Evolutionary conservation across 2,888 invertebrate genomes (phyloP).

Genomic region (Lithosia quadra): DNA sequence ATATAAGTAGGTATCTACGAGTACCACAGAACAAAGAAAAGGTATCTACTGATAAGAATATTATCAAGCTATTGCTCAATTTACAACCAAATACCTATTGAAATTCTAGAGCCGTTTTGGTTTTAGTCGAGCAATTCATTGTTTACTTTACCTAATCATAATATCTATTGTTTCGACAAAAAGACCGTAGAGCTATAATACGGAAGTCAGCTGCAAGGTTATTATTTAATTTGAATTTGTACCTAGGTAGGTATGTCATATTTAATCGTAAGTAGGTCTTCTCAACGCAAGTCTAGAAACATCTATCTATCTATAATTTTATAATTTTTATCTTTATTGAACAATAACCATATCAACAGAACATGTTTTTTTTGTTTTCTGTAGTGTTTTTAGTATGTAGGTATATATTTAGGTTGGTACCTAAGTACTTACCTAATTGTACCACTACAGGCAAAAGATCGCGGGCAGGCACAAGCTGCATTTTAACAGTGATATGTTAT

Average conservation of each 20-base stretch:
- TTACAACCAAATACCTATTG: background rate
- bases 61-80: background rate
- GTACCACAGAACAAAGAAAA: too few species aligned
- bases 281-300: background rate
- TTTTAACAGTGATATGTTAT: conserved; percentile 35
- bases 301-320: conserved; percentile 4
- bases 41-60: background rate
- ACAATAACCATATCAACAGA: too few species aligned
- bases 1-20: background rate
- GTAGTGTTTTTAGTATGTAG: too few species aligned
- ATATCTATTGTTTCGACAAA: background rate
- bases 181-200: conserved; percentile 9
- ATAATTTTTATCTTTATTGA: background rate
- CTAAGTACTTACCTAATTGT: too few species aligned
- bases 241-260: background rate
- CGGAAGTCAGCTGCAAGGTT: conserved; percentile 15
- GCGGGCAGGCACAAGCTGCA: conserved; percentile 31
- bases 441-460: too few species aligned
- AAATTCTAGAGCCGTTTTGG: background rate
- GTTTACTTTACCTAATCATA: conserved; percentile 7
- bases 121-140: background rate
- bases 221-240: background rate
- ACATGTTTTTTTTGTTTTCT: too few species aligned
- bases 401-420: too few species aligned
- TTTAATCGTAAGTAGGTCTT: conserved; percentile 3